Conservation (phyloP, 2,113 vertebrate species). For the Porphyrio hochstetteri region DNA sequence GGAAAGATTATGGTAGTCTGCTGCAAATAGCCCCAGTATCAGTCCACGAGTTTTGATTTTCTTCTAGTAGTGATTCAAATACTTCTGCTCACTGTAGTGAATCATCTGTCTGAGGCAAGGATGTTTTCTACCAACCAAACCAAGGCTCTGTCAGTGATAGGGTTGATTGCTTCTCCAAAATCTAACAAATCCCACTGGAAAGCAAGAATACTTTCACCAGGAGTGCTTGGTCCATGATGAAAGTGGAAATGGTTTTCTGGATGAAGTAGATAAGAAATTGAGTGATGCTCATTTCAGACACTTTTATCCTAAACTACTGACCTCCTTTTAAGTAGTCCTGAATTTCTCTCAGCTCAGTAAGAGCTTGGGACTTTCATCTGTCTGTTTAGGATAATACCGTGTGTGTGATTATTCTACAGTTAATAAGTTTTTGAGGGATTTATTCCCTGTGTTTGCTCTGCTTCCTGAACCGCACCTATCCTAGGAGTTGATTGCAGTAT, state of each 20-base stretch:
- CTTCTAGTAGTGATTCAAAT: not conserved
- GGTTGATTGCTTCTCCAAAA: conserved; percentile 12
- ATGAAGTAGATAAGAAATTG: conserved; percentile 38
- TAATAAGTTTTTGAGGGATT: conserved; percentile 28
- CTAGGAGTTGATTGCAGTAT: conserved; percentile 69
- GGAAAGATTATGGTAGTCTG: not conserved
- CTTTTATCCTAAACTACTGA: conserved; percentile 24
- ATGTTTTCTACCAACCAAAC: conserved; percentile 22
- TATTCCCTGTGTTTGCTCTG: conserved; percentile 27
- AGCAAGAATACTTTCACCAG: conserved; percentile 3
- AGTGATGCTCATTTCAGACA: not conserved
- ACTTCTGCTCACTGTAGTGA: not conserved
- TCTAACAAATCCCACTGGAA: conserved; percentile 19
- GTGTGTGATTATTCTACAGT: conserved; percentile 3
- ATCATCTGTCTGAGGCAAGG: not conserved
- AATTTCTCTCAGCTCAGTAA: conserved; percentile 29
- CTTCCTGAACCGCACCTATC: conserved; percentile 44
- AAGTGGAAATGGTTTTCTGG: conserved; percentile 54
- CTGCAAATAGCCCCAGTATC: not conserved
- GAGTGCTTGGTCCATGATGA: not conserved
- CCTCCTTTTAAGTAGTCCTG: conserved; percentile 1
- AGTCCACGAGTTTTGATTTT: not conserved
- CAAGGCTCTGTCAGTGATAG: not conserved
- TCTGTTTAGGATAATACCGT: conserved; percentile 1
- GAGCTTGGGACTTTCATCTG: conserved; percentile 2